A percentile compares a stretch with the other conserved stretches of the same genome.
These are phyloP conservation scores for Microcebus murinus DNA, from an alignment of 2,113 vertebrate genomes.

Conservation along the genomic window DNA sequence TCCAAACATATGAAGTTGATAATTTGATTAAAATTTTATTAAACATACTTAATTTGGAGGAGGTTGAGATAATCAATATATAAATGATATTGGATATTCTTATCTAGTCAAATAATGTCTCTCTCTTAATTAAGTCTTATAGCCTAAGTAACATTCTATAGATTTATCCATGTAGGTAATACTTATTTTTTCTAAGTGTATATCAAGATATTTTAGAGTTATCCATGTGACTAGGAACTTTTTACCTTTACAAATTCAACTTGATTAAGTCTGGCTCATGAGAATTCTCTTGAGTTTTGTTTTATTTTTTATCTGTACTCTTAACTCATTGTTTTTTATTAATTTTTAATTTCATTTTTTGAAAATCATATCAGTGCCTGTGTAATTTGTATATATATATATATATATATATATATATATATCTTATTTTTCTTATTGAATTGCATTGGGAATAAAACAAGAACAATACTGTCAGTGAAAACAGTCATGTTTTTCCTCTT, in stretches of 20 bases:
- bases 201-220: neutral
- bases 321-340: neutral
- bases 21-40: constrained; percentile 18
- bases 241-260: neutral
- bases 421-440: constrained; percentile 49
- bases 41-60: neutral
- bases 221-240: neutral
- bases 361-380: neutral
- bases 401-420: too few relatives aligned
- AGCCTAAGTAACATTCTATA: neutral
- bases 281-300: neutral
- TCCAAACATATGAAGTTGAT: neutral
- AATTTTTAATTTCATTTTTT: neutral
- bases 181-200: neutral
- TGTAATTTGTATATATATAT: neutral
- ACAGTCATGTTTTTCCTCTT: neutral
- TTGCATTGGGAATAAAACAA: constrained; percentile 26
- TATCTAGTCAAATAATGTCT: neutral
- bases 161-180: neutral
- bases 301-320: neutral
- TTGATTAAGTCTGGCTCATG: neutral
- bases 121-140: neutral
- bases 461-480: neutral
- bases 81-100: neutral
- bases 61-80: neutral